A percentile compares a stretch with the other conserved stretches of the same genome.
Conservation (phyloP, 92 coral and sea anemone genomes). For the Metridium senile region DNA sequence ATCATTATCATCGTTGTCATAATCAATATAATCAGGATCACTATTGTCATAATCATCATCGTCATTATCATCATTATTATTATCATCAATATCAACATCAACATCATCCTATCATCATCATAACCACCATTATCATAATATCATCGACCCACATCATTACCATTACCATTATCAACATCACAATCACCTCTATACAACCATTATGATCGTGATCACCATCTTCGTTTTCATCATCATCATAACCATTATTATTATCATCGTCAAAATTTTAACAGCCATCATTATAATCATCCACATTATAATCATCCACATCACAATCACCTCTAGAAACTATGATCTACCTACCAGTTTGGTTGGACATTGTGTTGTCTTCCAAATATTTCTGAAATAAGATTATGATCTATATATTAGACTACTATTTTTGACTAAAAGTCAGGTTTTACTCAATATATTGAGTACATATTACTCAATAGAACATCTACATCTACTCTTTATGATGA, state of each 20-base stretch:
- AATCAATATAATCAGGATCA: neutral
- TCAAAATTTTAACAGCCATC: neutral
- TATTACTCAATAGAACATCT: too few species aligned
- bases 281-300: neutral
- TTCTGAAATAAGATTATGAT: slow-evolving; percentile 46
- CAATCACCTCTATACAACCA: neutral
- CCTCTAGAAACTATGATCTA: neutral
- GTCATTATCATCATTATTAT: neutral
- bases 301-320: neutral
- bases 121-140: neutral
- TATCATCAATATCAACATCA: neutral
- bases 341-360: slow-evolving; percentile 96
- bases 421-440: too few species aligned
- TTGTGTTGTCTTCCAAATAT: slow-evolving; percentile 96
- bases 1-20: neutral
- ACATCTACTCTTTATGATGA: too few species aligned
- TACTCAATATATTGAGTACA: too few species aligned
- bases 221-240: slow-evolving; percentile 4
- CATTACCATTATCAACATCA: neutral
- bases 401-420: too few species aligned
- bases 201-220: neutral
- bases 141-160: slow-evolving; percentile 1
- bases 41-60: neutral
- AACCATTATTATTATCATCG: neutral
- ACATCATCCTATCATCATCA: neutral